Evolutionary conservation across 2,113 vertebrate genomes (phyloP).

Genomic region (Scophthalmus maximus): DNA sequence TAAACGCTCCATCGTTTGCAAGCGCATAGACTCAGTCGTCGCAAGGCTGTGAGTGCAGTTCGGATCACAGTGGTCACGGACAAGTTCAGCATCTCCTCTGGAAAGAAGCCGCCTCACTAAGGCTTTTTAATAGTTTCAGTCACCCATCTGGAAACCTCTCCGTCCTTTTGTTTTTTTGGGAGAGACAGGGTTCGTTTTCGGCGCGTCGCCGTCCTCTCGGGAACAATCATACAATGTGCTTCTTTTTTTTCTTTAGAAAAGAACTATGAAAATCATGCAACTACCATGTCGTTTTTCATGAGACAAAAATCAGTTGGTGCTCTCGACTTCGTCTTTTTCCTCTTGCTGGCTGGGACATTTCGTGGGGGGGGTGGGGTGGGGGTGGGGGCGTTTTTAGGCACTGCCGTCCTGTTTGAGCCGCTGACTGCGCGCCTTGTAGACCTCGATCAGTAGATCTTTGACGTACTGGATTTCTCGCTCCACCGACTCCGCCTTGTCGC

Average conservation of each 20-base stretch:
- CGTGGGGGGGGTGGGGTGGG: constrained; percentile 43
- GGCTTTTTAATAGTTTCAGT: constrained; percentile 62
- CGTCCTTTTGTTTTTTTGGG: constrained; percentile 27
- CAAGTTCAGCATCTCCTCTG: constrained; percentile 75
- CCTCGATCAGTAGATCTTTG: constrained; percentile 93
- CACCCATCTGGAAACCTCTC: constrained; percentile 48
- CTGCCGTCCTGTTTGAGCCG: constrained; percentile 86
- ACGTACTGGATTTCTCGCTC: constrained; percentile 95
- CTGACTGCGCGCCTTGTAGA: constrained; percentile 95
- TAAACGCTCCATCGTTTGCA: constrained; percentile 61
- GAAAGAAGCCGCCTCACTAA: constrained; percentile 64
- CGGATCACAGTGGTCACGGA: constrained; percentile 83
- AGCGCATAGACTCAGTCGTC: constrained; percentile 62
- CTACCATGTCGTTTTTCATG: constrained; percentile 51
- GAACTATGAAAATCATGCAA: constrained; percentile 81
- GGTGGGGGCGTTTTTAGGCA: constrained; percentile 72
- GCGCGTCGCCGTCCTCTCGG: constrained; percentile 40
- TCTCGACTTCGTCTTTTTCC: constrained; percentile 41
- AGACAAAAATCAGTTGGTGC: constrained; percentile 50
- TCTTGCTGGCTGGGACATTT: constrained; percentile 48
- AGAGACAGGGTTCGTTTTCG: constrained; percentile 42
- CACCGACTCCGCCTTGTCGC: constrained; percentile 92
- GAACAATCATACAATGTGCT: constrained; percentile 23
- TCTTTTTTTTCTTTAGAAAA: constrained; percentile 64
- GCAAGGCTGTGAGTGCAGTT: constrained; percentile 77